phyloP scores from a whole-genome alignment of 1,140 invertebrate genomes.

The Drosophila kikkawai region DNA sequence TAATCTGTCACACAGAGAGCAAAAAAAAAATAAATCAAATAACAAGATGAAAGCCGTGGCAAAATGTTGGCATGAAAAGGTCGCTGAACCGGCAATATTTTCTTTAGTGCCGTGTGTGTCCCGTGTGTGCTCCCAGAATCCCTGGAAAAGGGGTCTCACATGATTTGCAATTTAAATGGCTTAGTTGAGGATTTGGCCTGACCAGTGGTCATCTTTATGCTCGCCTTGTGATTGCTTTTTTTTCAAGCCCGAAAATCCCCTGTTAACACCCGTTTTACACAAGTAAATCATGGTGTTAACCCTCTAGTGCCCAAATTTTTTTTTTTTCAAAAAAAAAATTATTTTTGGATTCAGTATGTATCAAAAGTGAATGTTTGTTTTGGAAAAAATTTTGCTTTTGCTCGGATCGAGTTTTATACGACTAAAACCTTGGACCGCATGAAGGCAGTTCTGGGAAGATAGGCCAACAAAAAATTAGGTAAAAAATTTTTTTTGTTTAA shows the following conservation, averaged over 20 bases:
- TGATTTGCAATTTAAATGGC: constrained; percentile 68
- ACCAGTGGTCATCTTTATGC: constrained; percentile 36
- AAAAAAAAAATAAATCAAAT: constrained; percentile 16
- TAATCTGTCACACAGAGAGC: constrained; percentile 57
- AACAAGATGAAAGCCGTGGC: constrained; percentile 29
- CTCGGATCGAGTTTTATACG: too few relatives aligned
- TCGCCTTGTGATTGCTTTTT: constrained; percentile 40
- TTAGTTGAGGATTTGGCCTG: constrained; percentile 49
- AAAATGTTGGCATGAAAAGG: constrained; percentile 55
- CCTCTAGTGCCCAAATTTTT: too few relatives aligned
- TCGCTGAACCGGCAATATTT: constrained; percentile 54
- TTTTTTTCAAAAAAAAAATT: too few relatives aligned
- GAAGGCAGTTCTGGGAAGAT: too few relatives aligned
- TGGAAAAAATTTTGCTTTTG: too few relatives aligned
- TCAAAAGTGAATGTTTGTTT: too few relatives aligned
- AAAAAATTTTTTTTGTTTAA: too few relatives aligned
- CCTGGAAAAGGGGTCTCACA: constrained; percentile 40
- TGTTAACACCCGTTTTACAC: constrained; percentile 32
- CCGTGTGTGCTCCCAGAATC: not conserved
- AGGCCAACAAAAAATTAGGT: too few relatives aligned
- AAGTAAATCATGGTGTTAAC: constrained; percentile 46
- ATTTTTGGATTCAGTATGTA: too few relatives aligned
- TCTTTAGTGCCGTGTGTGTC: constrained; percentile 20
- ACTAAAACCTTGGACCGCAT: too few relatives aligned
- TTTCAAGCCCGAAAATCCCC: constrained; percentile 26